These are phyloP conservation scores for Coturnix japonica DNA, from an alignment of 2,113 vertebrate genomes.

Conservation along the genomic window DNA sequence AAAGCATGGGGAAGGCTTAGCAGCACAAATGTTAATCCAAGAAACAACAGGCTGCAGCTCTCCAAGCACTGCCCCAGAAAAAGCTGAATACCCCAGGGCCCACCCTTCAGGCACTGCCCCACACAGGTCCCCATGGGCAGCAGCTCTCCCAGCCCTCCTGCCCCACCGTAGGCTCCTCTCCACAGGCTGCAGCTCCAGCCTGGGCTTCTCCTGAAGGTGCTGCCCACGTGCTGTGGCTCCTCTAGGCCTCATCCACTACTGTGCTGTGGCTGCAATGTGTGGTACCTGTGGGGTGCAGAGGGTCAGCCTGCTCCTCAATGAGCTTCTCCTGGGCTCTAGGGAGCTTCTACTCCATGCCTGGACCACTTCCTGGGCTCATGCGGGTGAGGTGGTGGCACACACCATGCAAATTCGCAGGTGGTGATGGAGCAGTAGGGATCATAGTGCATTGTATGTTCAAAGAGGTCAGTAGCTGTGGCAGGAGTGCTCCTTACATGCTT, in stretches of 20 bases:
- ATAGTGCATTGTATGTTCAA: background rate
- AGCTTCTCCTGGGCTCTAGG: background rate
- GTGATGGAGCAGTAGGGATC: background rate
- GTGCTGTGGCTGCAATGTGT: background rate
- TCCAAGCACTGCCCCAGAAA: background rate
- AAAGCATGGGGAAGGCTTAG: background rate
- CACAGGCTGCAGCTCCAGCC: background rate
- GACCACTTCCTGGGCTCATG: background rate
- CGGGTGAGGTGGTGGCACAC: background rate
- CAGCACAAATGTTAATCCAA: background rate
- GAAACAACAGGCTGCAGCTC: background rate
- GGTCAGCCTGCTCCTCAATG: background rate
- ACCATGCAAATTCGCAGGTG: accelerated
- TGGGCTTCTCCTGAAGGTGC: no score
- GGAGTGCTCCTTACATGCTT: background rate
- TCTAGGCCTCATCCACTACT: background rate
- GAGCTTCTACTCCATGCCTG: background rate
- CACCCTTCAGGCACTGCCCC: background rate
- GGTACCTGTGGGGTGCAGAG: background rate
- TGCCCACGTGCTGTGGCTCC: background rate
- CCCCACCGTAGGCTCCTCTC: background rate
- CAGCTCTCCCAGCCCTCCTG: background rate
- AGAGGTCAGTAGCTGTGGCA: background rate
- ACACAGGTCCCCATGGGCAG: background rate
- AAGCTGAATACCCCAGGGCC: background rate